A percentile compares a stretch with the other conserved stretches of the same genome.
Evolutionary conservation across 2,113 vertebrate genomes (phyloP).

Genomic region (Anhinga rufa): DNA sequence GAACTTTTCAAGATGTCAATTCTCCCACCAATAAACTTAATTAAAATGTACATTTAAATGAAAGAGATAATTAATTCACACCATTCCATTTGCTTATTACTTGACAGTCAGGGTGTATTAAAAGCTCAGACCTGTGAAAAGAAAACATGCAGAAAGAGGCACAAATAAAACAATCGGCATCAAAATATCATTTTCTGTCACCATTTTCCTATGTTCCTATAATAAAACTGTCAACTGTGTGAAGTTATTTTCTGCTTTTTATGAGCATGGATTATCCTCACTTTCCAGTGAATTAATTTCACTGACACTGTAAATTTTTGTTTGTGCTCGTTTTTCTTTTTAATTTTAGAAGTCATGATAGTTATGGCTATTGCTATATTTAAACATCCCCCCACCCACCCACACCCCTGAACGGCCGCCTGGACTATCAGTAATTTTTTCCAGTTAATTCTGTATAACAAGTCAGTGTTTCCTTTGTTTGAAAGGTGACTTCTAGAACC

Average conservation of each 20-base stretch:
- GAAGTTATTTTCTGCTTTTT: conserved; percentile 64
- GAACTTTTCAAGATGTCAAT: conserved; percentile 46
- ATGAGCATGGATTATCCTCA: conserved; percentile 55
- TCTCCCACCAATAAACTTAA: conserved; percentile 52
- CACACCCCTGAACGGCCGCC: neutral
- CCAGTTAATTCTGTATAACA: conserved; percentile 7
- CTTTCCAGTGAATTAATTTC: conserved; percentile 57
- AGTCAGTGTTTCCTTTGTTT: conserved; percentile 35
- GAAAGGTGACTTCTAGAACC: conserved; percentile 3
- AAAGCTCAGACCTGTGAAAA: conserved; percentile 54
- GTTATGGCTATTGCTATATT: conserved; percentile 42
- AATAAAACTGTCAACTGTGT: conserved; percentile 60
- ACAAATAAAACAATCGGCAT: conserved; percentile 70
- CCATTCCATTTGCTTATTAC: conserved; percentile 55
- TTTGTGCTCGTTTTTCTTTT: conserved; percentile 7
- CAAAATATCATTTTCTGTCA: conserved; percentile 64
- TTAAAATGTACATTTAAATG: conserved; percentile 65
- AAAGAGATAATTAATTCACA: conserved; percentile 64
- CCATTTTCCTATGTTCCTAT: conserved; percentile 61
- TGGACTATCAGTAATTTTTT: conserved; percentile 44
- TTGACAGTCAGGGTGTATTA: conserved; percentile 46
- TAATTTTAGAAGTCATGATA: conserved; percentile 33
- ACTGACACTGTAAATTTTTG: conserved; percentile 38
- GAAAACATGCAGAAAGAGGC: conserved; percentile 38
- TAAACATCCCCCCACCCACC: neutral